phyloP scores from a whole-genome alignment of 2,888 invertebrate species.

The Spisula solida region DNA sequence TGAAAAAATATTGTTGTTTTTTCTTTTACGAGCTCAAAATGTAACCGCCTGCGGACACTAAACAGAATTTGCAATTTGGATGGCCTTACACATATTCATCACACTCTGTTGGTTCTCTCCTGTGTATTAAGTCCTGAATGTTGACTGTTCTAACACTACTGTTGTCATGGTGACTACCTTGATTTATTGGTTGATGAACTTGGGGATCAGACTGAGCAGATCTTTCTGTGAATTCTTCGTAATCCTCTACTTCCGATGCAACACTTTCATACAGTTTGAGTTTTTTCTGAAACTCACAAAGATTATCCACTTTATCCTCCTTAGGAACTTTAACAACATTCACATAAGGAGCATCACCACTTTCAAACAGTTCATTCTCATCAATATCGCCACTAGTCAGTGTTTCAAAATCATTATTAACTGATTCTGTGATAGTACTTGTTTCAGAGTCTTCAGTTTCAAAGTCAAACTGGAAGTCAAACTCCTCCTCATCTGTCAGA shows the following conservation, averaged over 20 bases:
- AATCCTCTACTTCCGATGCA: slow-evolving; percentile 6
- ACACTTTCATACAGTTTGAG: slow-evolving; percentile 36
- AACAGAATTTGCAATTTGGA: too few relatives aligned
- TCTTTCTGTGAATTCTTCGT: slow-evolving; percentile 37
- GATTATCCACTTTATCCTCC: slow-evolving; percentile 22
- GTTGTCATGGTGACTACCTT: neutral
- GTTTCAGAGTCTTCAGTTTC: slow-evolving; percentile 51
- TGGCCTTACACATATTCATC: slow-evolving; percentile 56
- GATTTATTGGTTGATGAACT: neutral
- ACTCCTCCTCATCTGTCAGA: slow-evolving; percentile 28
- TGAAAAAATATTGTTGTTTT: too few relatives aligned
- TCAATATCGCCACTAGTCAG: slow-evolving; percentile 22
- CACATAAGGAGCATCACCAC: slow-evolving; percentile 16
- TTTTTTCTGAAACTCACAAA: slow-evolving; percentile 39
- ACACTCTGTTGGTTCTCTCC: slow-evolving; percentile 49
- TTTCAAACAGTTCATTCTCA: slow-evolving; percentile 55
- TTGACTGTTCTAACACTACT: neutral
- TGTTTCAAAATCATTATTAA: slow-evolving; percentile 35
- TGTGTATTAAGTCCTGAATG: slow-evolving; percentile 37
- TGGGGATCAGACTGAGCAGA: slow-evolving; percentile 30
- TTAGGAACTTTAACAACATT: slow-evolving; percentile 23
- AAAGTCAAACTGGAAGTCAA: slow-evolving; percentile 52
- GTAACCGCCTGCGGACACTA: too few relatives aligned
- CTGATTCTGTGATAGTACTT: slow-evolving; percentile 55
- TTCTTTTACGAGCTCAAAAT: too few relatives aligned